Percentiles rank a stretch among this genome's conserved stretches.
Conservation (phyloP, 2,113 vertebrate species). For the Corythaeola cristata region DNA sequence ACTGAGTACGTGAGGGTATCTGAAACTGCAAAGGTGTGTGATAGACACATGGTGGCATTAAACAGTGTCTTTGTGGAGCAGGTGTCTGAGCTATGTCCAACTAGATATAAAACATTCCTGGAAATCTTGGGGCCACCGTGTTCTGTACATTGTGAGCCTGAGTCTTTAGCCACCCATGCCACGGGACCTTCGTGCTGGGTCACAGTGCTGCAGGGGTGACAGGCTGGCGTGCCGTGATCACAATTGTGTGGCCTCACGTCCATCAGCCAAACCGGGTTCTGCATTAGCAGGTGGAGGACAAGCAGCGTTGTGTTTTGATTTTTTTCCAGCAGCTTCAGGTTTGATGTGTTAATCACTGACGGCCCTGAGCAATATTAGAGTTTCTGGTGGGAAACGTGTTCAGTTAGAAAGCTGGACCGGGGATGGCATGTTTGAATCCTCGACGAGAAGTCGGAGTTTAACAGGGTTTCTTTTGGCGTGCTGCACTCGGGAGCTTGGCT, state of each 20-base stretch:
- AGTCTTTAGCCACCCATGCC: neutral
- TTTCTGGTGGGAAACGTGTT: neutral
- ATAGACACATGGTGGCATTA: neutral
- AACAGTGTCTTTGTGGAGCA: neutral
- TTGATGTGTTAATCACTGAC: neutral
- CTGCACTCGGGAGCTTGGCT: neutral
- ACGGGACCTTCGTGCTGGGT: neutral
- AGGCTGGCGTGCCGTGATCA: neutral
- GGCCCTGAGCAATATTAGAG: neutral
- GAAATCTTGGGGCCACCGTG: neutral
- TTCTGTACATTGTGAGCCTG: neutral
- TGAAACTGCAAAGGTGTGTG: neutral
- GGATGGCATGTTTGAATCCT: neutral
- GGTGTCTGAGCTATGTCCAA: neutral
- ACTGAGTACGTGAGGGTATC: rapidly evolving
- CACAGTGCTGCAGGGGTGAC: neutral
- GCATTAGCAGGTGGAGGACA: neutral
- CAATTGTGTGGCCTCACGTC: rapidly evolving
- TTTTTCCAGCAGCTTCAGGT: neutral
- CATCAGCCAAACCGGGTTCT: neutral
- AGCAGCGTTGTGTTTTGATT: neutral
- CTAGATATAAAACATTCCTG: neutral
- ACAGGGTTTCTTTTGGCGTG: neutral
- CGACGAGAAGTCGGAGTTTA: neutral
- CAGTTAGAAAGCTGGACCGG: neutral